phyloP scores from a whole-genome alignment of 2,797 vertebrate genomes.

The Danionella dracula region DNA sequence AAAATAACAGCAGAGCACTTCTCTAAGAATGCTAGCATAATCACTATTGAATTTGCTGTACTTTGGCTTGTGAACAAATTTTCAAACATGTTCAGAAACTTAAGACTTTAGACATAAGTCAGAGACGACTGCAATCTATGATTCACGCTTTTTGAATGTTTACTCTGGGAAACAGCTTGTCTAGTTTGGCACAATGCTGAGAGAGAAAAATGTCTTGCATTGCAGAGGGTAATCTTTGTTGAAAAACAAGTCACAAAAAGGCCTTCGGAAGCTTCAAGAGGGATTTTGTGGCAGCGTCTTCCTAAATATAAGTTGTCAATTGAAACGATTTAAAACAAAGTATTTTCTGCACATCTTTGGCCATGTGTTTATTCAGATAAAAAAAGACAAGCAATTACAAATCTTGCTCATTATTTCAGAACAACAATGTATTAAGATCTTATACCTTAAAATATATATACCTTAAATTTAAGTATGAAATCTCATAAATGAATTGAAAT shows the following conservation, averaged over 20 bases:
- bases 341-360: no score
- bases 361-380: no score
- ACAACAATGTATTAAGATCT: no score
- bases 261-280: background rate
- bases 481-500: no score
- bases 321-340: no score
- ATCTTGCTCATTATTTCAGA: no score
- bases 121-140: background rate
- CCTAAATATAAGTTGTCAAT: no score
- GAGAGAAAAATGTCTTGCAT: background rate
- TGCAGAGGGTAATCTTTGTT: background rate
- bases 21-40: background rate
- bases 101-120: background rate
- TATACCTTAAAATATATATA: no score
- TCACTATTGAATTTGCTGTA: background rate
- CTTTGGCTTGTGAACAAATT: background rate
- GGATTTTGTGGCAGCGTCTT: background rate
- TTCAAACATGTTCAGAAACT: background rate
- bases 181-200: slow-evolving; percentile 4
- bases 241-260: slow-evolving; percentile 12
- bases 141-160: background rate
- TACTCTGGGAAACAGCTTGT: background rate
- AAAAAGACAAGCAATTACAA: no score
- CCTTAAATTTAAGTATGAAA: no score
- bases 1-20: background rate